Evolutionary conservation across 2,113 vertebrate genomes (phyloP).

Genomic region (Shinisaurus crocodilurus): DNA sequence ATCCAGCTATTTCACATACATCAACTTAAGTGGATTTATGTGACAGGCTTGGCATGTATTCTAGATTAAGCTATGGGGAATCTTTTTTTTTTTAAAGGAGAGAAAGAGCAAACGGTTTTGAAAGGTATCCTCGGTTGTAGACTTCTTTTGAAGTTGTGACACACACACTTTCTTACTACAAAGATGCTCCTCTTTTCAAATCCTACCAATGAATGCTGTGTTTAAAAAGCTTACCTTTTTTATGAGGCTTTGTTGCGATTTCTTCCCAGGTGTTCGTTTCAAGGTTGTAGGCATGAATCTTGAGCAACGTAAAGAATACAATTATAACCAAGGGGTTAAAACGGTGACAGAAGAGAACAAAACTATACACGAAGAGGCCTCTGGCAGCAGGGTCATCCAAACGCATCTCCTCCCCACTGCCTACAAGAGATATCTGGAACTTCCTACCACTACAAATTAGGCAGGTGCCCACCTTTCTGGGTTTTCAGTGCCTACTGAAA

Average conservation of each 20-base stretch:
- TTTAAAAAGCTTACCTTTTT: conserved; percentile 84
- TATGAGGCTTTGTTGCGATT: conserved; percentile 93
- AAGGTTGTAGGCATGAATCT: conserved; percentile 98
- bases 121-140: background rate
- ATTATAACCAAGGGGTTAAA: background rate
- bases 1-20: background rate
- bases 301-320: conserved; percentile 24
- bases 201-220: background rate
- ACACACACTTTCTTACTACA: background rate
- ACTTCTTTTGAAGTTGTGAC: background rate
- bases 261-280: conserved; percentile 99
- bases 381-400: background rate
- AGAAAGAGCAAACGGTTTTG: background rate
- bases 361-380: background rate
- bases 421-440: background rate
- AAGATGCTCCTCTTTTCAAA: background rate
- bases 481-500: no score
- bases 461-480: no score
- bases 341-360: background rate
- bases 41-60: background rate
- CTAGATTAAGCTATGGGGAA: no score
- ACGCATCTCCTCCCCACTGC: background rate
- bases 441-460: no score
- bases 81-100: no score
- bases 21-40: background rate